Percentiles rank a stretch among this genome's conserved stretches.
Conservation (phyloP, 2,888 invertebrate genomes). For the Euplagia quadripunctaria region DNA sequence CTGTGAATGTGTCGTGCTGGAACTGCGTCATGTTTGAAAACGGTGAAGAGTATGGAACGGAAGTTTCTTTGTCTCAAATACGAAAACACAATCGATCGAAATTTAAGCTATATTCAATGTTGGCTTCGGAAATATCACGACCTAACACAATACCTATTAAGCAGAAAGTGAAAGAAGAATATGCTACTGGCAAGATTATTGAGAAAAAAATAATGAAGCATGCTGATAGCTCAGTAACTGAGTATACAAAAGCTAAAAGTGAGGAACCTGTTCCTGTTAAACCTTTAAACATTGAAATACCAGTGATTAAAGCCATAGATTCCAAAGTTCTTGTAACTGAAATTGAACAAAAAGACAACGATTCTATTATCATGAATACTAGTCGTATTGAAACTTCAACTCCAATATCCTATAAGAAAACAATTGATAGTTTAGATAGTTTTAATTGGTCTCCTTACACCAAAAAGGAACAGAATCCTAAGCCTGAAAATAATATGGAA, state of each 20-base stretch:
- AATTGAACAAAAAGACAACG: not conserved
- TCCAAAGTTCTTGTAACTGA: not conserved
- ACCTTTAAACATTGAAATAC: not conserved
- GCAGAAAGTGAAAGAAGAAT: constrained; percentile 76
- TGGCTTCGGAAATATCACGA: constrained; percentile 72
- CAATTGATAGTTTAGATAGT: not conserved
- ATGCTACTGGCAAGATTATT: constrained; percentile 69
- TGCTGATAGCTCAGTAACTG: not conserved
- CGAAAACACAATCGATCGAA: constrained; percentile 69
- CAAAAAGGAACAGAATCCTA: not conserved
- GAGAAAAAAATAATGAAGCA: constrained; percentile 63
- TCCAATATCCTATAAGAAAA: constrained; percentile 52
- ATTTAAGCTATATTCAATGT: constrained; percentile 74
- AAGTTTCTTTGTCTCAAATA: constrained; percentile 67
- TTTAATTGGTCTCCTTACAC: not conserved
- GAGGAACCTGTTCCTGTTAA: not conserved
- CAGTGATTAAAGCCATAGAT: not conserved
- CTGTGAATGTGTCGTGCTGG: constrained; percentile 73
- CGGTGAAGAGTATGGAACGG: constrained; percentile 53
- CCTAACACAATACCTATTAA: constrained; percentile 75
- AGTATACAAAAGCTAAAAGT: not conserved
- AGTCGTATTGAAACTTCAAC: constrained; percentile 65
- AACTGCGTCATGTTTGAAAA: constrained; percentile 72
- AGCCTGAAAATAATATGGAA: constrained; percentile 4
- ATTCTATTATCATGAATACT: constrained; percentile 53